Conservation (phyloP, 2,888 invertebrate genomes). For the Cheilosia vernalis region DNA sequence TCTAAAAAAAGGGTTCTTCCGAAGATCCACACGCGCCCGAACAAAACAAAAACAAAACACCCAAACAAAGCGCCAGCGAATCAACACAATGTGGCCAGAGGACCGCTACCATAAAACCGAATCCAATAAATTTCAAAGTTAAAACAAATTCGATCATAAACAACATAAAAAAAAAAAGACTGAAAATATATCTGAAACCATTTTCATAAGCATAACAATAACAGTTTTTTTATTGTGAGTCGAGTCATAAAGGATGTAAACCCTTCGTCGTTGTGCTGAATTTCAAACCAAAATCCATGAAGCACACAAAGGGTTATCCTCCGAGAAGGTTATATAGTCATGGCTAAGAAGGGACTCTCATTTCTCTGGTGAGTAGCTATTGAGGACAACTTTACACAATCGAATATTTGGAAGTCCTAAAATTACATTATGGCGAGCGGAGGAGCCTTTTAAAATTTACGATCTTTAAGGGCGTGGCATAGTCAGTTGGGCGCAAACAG, state of each 20-base stretch:
- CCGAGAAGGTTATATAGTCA: slow-evolving; percentile 13
- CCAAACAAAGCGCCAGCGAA: slow-evolving; percentile 18
- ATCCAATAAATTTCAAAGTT: slow-evolving; percentile 73
- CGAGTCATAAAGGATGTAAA: slow-evolving; percentile 66
- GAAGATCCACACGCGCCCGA: slow-evolving; percentile 10
- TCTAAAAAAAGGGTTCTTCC: slow-evolving; percentile 19
- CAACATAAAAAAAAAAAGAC: slow-evolving; percentile 39
- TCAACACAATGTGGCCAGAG: slow-evolving; percentile 64
- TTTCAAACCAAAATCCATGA: slow-evolving; percentile 23
- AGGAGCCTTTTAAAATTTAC: slow-evolving; percentile 64
- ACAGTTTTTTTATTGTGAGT: slow-evolving; percentile 65
- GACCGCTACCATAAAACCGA: slow-evolving; percentile 55
- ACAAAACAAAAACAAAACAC: slow-evolving; percentile 6
- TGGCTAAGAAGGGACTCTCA: slow-evolving; percentile 30
- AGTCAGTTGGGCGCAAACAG: slow-evolving; percentile 6
- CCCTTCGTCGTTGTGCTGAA: slow-evolving; percentile 44
- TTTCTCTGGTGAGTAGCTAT: slow-evolving; percentile 8
- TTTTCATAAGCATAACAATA: slow-evolving; percentile 73
- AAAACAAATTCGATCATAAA: slow-evolving; percentile 74
- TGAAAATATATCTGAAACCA: slow-evolving; percentile 52
- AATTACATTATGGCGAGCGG: slow-evolving; percentile 59
- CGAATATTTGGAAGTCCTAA: slow-evolving; percentile 67
- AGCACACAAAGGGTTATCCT: slow-evolving; percentile 46
- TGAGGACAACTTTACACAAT: slow-evolving; percentile 55
- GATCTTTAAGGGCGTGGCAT: slow-evolving; percentile 34